Base-by-base conservation (phyloP, 2,113 vertebrate genomes). In the Sebastes schlegelii region DNA sequence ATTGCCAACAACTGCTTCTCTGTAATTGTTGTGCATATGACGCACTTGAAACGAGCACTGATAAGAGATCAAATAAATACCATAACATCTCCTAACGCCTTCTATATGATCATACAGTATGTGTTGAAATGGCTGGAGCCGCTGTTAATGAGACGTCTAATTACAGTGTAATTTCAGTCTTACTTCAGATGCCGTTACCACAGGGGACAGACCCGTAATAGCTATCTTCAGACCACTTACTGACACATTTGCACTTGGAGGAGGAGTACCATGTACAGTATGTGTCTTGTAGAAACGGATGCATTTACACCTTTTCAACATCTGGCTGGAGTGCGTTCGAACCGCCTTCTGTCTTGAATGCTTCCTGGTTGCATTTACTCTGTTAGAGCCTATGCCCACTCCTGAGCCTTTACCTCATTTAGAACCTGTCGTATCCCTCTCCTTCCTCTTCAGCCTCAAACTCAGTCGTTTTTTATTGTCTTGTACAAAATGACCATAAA, bases 341-440 rank as follows among this genome's bases (percentile, higher is more conserved):
- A 55, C 8, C 14, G 17, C 6, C 42, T 34, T 57, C 16, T 45
- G 46, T 19, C 43, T 19, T 64, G 2, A 74, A 5, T 42, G 17
- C 42, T 7, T 48, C 63, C 11, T 48, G 23, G 10, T 34, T 60
- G 14, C 34, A 58, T 72, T 77, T 10, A 43, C 43, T 40, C n/a
- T 57, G 17, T 46, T 8, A 19, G n/a, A 34, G 21, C 8, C 34
- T 77, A 26, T 16, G 43, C 43, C 63, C 62, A 68, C 69, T 23
- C 46, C 46, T 61, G 5, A 62, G 51, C 57, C 82, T 17, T n/a
- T 55, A 19, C 51, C 51, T 83, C 40, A 52, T 65, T 54, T 23
- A 13, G 21, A 64, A 63, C 57, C 74, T 77, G 80, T 46, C n/a
- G 1, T 21, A 48, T 57, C 51, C 73, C 43, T 64, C 26, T 55